A percentile compares a stretch with the other conserved stretches of the same genome.
phyloP scores from a whole-genome alignment of 2,797 vertebrate species.

The Linurgus olivaceus region DNA sequence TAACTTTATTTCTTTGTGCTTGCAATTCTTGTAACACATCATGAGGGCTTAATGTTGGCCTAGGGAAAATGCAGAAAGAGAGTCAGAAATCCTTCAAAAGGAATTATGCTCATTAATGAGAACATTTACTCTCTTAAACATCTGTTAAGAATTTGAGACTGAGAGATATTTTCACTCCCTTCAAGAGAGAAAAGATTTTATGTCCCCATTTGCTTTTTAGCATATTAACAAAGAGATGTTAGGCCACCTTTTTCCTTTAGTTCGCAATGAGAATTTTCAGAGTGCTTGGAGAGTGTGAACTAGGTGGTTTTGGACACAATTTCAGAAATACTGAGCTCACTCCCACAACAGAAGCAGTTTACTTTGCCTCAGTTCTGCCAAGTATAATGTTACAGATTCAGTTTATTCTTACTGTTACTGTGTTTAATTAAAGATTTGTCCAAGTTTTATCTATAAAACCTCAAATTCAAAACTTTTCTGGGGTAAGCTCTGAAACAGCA shows the following conservation, averaged over 20 bases:
- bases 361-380: background rate
- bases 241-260: background rate
- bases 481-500: background rate
- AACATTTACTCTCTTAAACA: background rate
- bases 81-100: background rate
- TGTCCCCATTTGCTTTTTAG: background rate
- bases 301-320: background rate
- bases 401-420: background rate
- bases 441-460: background rate
- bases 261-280: background rate
- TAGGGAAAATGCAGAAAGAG: background rate
- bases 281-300: background rate
- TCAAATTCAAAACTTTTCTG: background rate
- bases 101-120: background rate
- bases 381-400: background rate
- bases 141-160: background rate
- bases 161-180: background rate
- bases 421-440: background rate
- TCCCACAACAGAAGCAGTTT: background rate
- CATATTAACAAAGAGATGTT: background rate
- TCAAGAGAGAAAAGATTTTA: background rate
- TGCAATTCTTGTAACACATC: background rate
- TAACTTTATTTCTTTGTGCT: background rate
- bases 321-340: background rate
- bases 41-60: background rate